Base-by-base conservation (phyloP, 1,140 invertebrate species). In the Caenorhabditis inopinata region DNA sequence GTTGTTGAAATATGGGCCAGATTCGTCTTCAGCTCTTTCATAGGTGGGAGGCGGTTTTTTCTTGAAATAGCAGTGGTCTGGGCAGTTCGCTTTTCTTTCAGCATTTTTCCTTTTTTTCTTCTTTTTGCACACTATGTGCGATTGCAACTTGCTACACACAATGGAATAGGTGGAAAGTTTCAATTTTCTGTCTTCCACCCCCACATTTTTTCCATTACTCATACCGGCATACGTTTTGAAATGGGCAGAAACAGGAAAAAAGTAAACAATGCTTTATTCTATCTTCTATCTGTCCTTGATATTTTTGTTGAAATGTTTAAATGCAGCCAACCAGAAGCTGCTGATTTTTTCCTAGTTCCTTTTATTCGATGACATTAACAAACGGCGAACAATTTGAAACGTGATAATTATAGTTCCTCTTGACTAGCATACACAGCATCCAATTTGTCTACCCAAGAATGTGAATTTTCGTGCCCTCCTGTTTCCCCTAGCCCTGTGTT, bases 1-100 rank as follows among this genome's bases (percentile, higher is more conserved):
- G 53, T 35, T 62, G 53, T 62, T 62, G 53, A 62, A 62, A 62
- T 32, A 62, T 62, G 29, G 53, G 27, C 53, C 14, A 32, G 53
- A 62, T 62, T 62, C 53, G 53, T 62, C 27, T 62, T 32, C 27
- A 32, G 53, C 27, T 32, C 35, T 29, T 62, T 62, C 53, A 32
- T 62, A 62, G 21, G 35, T 25, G 27, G 29, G 29, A 7, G 53
- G 23, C 12, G 27, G 16, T 58, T 35, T 32, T 32, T 62, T 62
- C n/a, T 62, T 32, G 9, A 11, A n/a, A 12, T 16, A 11, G 4
- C 5, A 14, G 27, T 4, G 29, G 35, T 9, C 53, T 16, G 6
- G 53, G 16, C n/a, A 32, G 21, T 62, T 62, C 29, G 29, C 27
- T 32, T 62, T 62, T 29, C 35, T 42, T 5, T 7, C 5, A 42